Evolutionary conservation across 2,888 invertebrate genomes (phyloP), one percentile per base, ranked within the genome.

Genomic region (Selenia dentaria): DNA sequence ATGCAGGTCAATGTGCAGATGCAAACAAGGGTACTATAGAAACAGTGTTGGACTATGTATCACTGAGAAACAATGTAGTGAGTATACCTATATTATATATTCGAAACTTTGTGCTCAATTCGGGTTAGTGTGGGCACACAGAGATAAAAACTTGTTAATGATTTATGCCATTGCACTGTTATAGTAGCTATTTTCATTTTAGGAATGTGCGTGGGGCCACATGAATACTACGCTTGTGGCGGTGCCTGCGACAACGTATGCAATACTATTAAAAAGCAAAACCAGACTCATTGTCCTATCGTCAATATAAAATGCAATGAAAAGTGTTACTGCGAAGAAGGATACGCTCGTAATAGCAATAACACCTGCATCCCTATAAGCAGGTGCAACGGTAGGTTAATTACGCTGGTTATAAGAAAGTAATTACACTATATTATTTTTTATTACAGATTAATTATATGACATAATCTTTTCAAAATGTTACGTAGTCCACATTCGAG

Each of bases 211-310:
- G 46, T 1, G 6, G 57, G 61, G 5, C 49, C 49, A 0, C 11
- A 69, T 20, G 71, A 71, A 33, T 67, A 51, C 33, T 74, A 41
- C 32, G 42, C 61, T 0, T 76, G 74, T 6, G 67, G 71, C 1
- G 60, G 61, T 6, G 69, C 65, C 1, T 77, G 77, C 26, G 76
- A 77, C 39, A 75, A 69, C 14, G 64, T 64, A 0, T 77, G 77
- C 8, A 45, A 25, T 0, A 67, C 60, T 2, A 29, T 74, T 3
- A 38, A 56, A 0, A 37, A 54, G 27, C 59, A 61, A 33, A 69
- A 44, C 24, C 63, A 68, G 16, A 42, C 57, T 0, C 46, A 58
- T 10, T 77, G 77, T 14, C 72, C 68, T 0, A 71, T 74, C 2
- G 0, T 57, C 0, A 75, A 69, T 12, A 51, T 67, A n/a, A 35